phyloP scores from a whole-genome alignment of 2,888 invertebrate genomes.

The Lepidocyrtinus sp. region DNA sequence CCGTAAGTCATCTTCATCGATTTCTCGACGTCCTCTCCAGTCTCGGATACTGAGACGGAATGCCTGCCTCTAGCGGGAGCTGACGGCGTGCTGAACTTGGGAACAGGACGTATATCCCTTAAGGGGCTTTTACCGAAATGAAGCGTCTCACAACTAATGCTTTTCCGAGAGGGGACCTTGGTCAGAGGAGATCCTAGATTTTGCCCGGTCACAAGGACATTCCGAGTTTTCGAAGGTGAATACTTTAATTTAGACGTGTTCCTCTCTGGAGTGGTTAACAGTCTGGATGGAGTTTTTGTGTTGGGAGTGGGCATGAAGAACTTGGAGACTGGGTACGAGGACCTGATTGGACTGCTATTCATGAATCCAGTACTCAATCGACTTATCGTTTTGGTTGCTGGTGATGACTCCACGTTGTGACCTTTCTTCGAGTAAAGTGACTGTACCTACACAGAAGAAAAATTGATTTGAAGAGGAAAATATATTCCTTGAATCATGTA shows the following conservation, averaged over 20 bases:
- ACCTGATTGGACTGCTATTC: conserved; percentile 32
- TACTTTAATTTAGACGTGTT: conserved; percentile 19
- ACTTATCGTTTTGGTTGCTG: neutral
- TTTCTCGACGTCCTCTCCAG: too few relatives aligned
- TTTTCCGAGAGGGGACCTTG: conserved; percentile 30
- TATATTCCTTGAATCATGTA: too few relatives aligned
- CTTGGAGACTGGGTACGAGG: conserved; percentile 35
- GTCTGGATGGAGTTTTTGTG: neutral
- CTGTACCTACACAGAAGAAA: too few relatives aligned
- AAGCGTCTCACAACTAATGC: conserved; percentile 43
- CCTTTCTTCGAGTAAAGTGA: too few relatives aligned
- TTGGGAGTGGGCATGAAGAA: conserved; percentile 43
- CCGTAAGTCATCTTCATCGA: neutral
- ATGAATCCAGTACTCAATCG: conserved; percentile 12
- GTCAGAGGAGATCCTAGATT: neutral
- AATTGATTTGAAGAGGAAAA: too few relatives aligned
- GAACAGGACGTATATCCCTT: neutral
- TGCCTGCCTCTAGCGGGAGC: conserved; percentile 16
- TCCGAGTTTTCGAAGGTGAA: conserved; percentile 25
- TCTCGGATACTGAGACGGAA: too few relatives aligned
- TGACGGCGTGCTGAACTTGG: conserved; percentile 43
- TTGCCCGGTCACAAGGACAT: conserved; percentile 37
- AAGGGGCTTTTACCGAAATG: conserved; percentile 22
- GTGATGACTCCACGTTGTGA: neutral
- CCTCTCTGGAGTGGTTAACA: neutral